These are phyloP conservation scores for Callitettix versicolor DNA, from an alignment of 1,140 invertebrate species.

Conservation along the genomic window DNA sequence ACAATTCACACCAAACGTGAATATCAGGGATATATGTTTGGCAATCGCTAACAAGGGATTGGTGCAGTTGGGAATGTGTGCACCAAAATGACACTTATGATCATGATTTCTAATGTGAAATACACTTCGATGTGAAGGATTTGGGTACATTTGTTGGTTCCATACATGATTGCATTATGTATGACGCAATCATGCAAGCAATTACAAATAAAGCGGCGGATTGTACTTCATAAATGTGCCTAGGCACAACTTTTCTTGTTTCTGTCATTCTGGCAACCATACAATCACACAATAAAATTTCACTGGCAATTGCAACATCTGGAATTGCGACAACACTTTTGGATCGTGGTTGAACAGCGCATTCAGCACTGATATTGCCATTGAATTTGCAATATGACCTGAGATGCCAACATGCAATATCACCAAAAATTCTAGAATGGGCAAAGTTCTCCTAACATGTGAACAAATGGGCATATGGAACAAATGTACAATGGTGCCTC, in stretches of 20 bases:
- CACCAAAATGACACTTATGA: background rate
- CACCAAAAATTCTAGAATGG: slow-evolving; percentile 20
- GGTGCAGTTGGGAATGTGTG: slow-evolving; percentile 9
- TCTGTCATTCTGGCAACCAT: slow-evolving; percentile 32
- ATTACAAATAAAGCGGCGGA: slow-evolving; percentile 5
- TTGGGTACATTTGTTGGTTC: background rate
- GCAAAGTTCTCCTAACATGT: slow-evolving; percentile 22
- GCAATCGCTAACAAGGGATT: slow-evolving; percentile 22
- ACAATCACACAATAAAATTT: slow-evolving; percentile 29
- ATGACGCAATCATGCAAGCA: slow-evolving; percentile 14
- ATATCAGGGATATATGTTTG: slow-evolving; percentile 32
- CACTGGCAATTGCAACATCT: slow-evolving; percentile 38
- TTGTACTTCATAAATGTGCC: slow-evolving; percentile 21
- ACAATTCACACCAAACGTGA: slow-evolving; percentile 17
- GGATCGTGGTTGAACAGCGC: slow-evolving; percentile 36
- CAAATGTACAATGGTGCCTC: slow-evolving; percentile 35
- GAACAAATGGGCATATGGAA: slow-evolving; percentile 33
- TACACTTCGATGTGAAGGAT: background rate
- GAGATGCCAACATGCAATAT: slow-evolving; percentile 24
- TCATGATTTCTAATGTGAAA: background rate
- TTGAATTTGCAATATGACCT: slow-evolving; percentile 4
- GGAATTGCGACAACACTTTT: slow-evolving; percentile 43
- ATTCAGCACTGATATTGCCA: slow-evolving; percentile 38
- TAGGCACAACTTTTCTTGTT: slow-evolving; percentile 28
- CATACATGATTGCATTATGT: background rate